phyloP scores from a whole-genome alignment of 2,113 vertebrate species.

The Colinus virginianus region DNA sequence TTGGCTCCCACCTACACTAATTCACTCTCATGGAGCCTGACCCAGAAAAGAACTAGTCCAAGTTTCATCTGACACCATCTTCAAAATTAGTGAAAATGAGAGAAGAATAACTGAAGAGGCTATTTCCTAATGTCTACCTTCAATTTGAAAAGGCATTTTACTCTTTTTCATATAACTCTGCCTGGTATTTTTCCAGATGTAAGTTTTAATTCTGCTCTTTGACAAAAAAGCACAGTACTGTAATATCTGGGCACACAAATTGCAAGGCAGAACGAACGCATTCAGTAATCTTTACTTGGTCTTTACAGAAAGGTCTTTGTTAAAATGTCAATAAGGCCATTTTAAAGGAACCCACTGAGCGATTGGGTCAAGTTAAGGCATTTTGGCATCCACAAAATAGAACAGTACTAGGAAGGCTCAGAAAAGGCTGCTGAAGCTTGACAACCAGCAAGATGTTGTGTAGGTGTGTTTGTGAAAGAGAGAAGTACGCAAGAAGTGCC shows the following conservation, averaged over 20 bases:
- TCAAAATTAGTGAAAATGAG: slow-evolving; percentile 54
- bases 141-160: background rate
- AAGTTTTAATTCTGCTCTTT: background rate
- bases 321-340: background rate
- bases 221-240: background rate
- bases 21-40: slow-evolving; percentile 18
- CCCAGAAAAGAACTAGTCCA: slow-evolving; percentile 49
- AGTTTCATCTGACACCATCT: slow-evolving; percentile 24
- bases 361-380: slow-evolving; percentile 43
- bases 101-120: slow-evolving; percentile 41
- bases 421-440: slow-evolving; percentile 36
- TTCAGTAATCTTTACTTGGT: background rate
- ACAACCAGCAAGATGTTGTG: slow-evolving; percentile 52
- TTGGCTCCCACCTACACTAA: slow-evolving; percentile 62
- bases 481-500: background rate
- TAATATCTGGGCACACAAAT: background rate
- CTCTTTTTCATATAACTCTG: background rate
- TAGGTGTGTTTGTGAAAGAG: slow-evolving; percentile 61
- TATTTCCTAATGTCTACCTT: slow-evolving; percentile 25
- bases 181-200: background rate
- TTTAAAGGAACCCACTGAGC: background rate
- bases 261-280: background rate
- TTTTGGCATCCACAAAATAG: slow-evolving; percentile 15
- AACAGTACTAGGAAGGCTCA: slow-evolving; percentile 19
- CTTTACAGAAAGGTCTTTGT: background rate